Percentiles rank a stretch among this genome's conserved stretches.
Evolutionary conservation across 1,140 invertebrate genomes (phyloP).

Genomic region (Sarcophaga bullata): DNA sequence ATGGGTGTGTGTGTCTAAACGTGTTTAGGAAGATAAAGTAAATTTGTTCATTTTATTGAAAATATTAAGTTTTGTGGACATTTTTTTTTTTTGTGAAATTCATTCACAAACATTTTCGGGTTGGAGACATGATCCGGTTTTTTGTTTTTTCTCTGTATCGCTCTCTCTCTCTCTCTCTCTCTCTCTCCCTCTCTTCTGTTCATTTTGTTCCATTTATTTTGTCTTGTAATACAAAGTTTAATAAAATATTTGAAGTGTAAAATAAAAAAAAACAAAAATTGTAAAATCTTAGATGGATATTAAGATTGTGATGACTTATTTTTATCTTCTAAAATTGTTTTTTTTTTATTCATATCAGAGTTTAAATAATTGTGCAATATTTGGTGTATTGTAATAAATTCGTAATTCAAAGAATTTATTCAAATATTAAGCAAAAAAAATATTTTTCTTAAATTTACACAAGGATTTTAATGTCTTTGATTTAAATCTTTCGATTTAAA

Average conservation of each 20-base stretch:
- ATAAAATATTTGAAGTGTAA: background rate
- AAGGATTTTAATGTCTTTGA: too few species aligned
- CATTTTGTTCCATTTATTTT: background rate
- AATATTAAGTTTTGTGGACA: conserved; percentile 45
- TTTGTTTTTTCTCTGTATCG: conserved; percentile 6
- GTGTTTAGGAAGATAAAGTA: background rate
- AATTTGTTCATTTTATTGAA: conserved; percentile 34
- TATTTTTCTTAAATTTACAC: too few species aligned
- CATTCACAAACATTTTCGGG: conserved; percentile 35
- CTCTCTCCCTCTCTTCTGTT: background rate
- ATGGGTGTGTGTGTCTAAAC: background rate
- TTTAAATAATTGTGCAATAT: too few species aligned
- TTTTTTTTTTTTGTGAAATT: conserved; percentile 46
- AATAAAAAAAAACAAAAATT: background rate
- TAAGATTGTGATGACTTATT: background rate
- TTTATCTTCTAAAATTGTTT: too few species aligned
- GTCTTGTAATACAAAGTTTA: background rate
- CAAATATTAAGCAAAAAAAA: too few species aligned
- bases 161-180: background rate
- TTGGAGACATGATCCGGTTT: conserved; percentile 1
- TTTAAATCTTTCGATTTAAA: too few species aligned
- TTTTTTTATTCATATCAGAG: too few species aligned
- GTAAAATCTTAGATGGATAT: background rate
- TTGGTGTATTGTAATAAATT: too few species aligned
- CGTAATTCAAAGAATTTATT: too few species aligned